Evolutionary conservation across 1,140 invertebrate species (phyloP), one percentile per base, ranked within the genome.

Genomic region (Eupristina koningsbergeri): DNA sequence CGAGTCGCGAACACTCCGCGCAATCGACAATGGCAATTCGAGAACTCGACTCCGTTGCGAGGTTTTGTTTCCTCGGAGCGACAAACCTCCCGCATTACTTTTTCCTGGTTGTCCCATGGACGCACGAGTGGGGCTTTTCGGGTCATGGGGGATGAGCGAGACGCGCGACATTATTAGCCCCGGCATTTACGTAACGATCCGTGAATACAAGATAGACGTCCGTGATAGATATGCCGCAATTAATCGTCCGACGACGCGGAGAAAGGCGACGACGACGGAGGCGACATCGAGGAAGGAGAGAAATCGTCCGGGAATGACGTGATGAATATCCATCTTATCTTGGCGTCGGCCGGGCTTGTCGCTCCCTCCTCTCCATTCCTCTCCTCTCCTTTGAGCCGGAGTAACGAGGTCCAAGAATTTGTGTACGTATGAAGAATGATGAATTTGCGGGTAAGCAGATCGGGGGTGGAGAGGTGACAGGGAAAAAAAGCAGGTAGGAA

Each of bases 81-180:
- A 89, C 88, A 89, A 88, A 88, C 87, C 86, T 89, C 88, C 88
- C 88, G 88, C 88, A 89, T 89, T 86, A 69, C 61, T 74, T 26
- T 34, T 5, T 31, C 0, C 31, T 19, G 61, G 81, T 77, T 81
- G 75, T 74, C 36, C 76, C 34, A 6, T 36, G 63, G 81, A 67
- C 61, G 47, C 36, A 13, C n/a, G 45, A 39, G 9, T 5, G n/a
- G 29, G 17, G n/a, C 41, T 11, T 50, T 47, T 74, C 15, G 22
- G 26, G 29, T 45, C 13, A 71, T 39, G n/a, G n/a, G n/a, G n/a
- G n/a, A n/a, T n/a, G n/a, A n/a, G n/a, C n/a, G n/a, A n/a, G n/a
- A n/a, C n/a, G n/a, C n/a, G n/a, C n/a, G 84, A 86, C 82, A 84
- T 87, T 88, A 88, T 88, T 88, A 87, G 85, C 84, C 76, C 41